phyloP scores from a whole-genome alignment of 2,888 invertebrate genomes.

The Panopea generosa region DNA sequence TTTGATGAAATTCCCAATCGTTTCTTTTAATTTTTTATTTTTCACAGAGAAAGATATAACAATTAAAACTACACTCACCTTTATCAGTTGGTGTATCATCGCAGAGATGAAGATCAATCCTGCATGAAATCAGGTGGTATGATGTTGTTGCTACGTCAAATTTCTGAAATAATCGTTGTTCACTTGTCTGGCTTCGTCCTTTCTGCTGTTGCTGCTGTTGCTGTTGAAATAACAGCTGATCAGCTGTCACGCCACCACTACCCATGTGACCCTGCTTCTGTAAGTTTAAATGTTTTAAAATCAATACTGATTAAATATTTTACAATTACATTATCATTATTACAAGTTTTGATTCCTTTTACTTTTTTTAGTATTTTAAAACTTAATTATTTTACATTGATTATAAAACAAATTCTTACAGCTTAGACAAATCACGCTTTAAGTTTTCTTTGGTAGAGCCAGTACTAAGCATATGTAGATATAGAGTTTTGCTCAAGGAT shows the following conservation, averaged over 20 bases:
- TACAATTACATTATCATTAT: not conserved
- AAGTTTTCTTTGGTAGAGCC: too few relatives aligned
- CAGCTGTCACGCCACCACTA: slow-evolving; percentile 30
- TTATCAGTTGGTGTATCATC: slow-evolving; percentile 89
- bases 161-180: slow-evolving; percentile 90
- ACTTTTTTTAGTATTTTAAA: too few relatives aligned
- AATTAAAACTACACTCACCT: slow-evolving; percentile 56
- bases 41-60: too few relatives aligned
- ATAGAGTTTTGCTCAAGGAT: too few relatives aligned
- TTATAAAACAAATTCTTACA: too few relatives aligned
- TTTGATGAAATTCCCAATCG: too few relatives aligned
- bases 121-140: slow-evolving; percentile 94
- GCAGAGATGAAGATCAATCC: slow-evolving; percentile 97
- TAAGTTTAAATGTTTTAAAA: too few relatives aligned
- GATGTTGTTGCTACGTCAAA: slow-evolving; percentile 99
- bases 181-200: slow-evolving; percentile 54
- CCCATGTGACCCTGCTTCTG: slow-evolving; percentile 73
- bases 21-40: too few relatives aligned
- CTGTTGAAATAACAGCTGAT: slow-evolving; percentile 53
- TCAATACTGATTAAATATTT: not conserved
- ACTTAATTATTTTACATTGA: too few relatives aligned
- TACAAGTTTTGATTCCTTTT: too few relatives aligned
- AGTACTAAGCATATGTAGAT: too few relatives aligned
- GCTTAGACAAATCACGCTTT: too few relatives aligned
- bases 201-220: slow-evolving; percentile 68